Conservation (phyloP, 2,797 vertebrate genomes). For the Leptoclinus maculatus region DNA sequence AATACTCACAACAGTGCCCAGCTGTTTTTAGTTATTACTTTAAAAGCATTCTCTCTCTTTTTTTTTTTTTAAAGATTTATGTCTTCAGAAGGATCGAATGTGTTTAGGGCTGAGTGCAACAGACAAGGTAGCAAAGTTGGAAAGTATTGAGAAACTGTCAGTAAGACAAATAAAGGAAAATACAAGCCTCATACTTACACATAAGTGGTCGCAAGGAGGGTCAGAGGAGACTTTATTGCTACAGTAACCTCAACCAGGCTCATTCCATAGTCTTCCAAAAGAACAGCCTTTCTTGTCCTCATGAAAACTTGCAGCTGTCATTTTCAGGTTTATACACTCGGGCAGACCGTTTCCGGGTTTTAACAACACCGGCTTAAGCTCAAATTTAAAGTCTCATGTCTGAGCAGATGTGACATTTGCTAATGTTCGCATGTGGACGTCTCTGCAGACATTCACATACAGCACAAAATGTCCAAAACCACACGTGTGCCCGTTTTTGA, state of each 20-base stretch:
- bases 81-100: background rate
- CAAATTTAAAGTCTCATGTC: background rate
- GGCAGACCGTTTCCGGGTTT: background rate
- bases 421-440: background rate
- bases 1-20: background rate
- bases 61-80: background rate
- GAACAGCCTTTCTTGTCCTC: background rate
- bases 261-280: background rate
- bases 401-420: background rate
- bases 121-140: background rate
- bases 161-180: background rate
- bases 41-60: background rate
- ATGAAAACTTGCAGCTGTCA: background rate
- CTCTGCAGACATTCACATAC: background rate
- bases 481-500: background rate
- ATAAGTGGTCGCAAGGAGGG: background rate
- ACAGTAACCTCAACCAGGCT: background rate
- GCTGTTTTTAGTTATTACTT: background rate
- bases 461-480: background rate
- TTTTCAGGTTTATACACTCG: background rate
- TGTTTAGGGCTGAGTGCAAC: background rate
- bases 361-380: background rate
- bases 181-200: too few relatives aligned
- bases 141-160: background rate
- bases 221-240: background rate